A percentile compares a stretch with the other conserved stretches of the same genome.
These are phyloP conservation scores for Holothuria glaberrima DNA, from an alignment of 35 echinoderm and acorn worm genomes.

Conservation along the genomic window DNA sequence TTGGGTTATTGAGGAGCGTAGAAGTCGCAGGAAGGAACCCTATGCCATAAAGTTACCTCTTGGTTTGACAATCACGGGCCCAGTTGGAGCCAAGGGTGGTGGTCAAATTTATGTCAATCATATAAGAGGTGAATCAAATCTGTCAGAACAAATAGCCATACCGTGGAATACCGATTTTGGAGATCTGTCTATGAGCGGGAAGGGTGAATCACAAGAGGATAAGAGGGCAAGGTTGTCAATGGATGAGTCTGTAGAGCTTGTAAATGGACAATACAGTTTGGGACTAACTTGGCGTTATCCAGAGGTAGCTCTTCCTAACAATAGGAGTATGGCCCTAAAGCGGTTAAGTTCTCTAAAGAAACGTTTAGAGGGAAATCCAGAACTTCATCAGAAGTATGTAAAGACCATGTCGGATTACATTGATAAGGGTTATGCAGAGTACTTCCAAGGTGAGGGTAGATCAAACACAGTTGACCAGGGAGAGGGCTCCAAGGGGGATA, in stretches of 20 bases:
- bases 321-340: constrained; percentile 1
- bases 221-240: no score
- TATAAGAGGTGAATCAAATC: not conserved
- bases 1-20: constrained; percentile 45
- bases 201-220: no score
- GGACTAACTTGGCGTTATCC: no score
- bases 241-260: no score
- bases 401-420: constrained; percentile 16
- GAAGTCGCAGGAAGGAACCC: constrained; percentile 52
- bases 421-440: constrained; percentile 34
- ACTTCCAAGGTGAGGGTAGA: not conserved
- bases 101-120: not conserved
- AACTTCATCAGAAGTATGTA: constrained; percentile 45
- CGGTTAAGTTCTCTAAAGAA: constrained; percentile 40
- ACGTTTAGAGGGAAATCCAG: constrained; percentile 17
- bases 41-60: constrained; percentile 7
- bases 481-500: not conserved
- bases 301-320: no score
- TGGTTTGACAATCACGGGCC: constrained; percentile 47
- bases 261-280: no score
- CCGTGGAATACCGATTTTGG: constrained; percentile 11
- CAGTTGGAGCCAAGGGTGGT: not conserved
- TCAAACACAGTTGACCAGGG: not conserved
- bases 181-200: not conserved
- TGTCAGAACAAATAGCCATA: not conserved